Evolutionary conservation across 2,888 invertebrate genomes (phyloP).

Genomic region (Andricus curvator): DNA sequence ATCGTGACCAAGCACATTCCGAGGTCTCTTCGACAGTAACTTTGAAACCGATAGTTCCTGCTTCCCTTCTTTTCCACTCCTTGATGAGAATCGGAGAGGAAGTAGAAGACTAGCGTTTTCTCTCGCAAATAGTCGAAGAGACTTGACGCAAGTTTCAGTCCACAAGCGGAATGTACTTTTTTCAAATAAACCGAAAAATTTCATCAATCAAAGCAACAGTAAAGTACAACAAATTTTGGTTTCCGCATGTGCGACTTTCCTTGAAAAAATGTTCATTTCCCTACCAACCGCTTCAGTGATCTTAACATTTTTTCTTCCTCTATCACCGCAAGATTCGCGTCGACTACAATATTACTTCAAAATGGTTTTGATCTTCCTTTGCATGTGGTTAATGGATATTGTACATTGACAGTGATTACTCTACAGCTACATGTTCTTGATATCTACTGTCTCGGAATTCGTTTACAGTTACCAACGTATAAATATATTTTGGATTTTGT

Average conservation of each 20-base stretch:
- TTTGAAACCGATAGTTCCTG: conserved; percentile 19
- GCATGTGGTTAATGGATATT: conserved; percentile 47
- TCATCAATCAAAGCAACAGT: conserved; percentile 9
- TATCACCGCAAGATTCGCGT: conserved; percentile 38
- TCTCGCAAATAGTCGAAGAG: neutral
- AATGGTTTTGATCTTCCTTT: conserved; percentile 50
- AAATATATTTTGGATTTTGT: conserved; percentile 67
- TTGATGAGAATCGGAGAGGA: neutral
- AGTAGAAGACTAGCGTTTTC: conserved; percentile 11
- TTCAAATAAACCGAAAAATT: neutral
- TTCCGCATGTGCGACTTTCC: conserved; percentile 8
- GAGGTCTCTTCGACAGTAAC: conserved; percentile 27
- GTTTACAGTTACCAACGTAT: conserved; percentile 63
- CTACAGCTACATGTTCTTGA: conserved; percentile 46
- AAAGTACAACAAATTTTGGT: conserved; percentile 30
- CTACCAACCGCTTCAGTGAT: conserved; percentile 33
- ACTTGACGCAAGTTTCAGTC: conserved; percentile 24
- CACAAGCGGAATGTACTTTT: conserved; percentile 32
- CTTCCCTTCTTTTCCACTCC: neutral
- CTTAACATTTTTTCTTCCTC: neutral
- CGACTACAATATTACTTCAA: conserved; percentile 33
- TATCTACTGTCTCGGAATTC: conserved; percentile 35
- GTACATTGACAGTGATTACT: conserved; percentile 51
- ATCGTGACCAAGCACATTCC: conserved; percentile 39
- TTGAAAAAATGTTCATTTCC: neutral